Evolutionary conservation across 1,140 invertebrate genomes (phyloP), one percentile per base, ranked within the genome.

Genomic region (Propsilocerus akamusi): DNA sequence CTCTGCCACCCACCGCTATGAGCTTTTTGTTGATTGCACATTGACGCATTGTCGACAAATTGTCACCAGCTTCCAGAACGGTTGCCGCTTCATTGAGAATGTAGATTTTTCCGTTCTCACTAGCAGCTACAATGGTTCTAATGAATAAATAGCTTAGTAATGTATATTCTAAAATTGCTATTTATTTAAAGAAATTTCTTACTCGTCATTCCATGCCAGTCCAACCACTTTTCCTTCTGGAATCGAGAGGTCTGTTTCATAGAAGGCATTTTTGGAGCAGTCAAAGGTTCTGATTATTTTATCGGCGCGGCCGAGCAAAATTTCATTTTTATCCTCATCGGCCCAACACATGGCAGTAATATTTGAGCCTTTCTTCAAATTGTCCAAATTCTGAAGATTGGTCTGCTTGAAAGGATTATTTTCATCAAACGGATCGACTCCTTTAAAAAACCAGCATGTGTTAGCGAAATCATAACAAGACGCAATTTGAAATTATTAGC

Each of bases 281-380:
- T 59, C 48, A 30, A 58, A 58, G 6, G 63, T 20, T 46, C 63
- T 56, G 0, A 55, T 63, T 53, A 50, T 25, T 17, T 54, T 53
- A 46, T 64, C 57, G 0, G 51, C 57, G 1, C 63, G 52, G 2
- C 66, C 85, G 5, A 86, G 62, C 6, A 88, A 56, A 54, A 87
- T 72, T 57, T 86, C 74, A 30, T 70, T 73, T 56, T 83, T 73
- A 11, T 78, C 65, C 0, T 68, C 58, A 56, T 81, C 73, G 2
- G 70, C 74, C 80, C 84, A 91, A 8, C 69, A 69, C 61, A 91
- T 68, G 2, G 72, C 66, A 1, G 76, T 80, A 20, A 93, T 64
- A 0, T 64, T 55, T 2, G 73, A 72, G 25, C 70, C 67, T 54
- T 74, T 74, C 47, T 69, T 62, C 25, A 75, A 51, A 1, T 57